Evolutionary conservation across 2,888 invertebrate genomes (phyloP).

Genomic region (Volucella bombylans): DNA sequence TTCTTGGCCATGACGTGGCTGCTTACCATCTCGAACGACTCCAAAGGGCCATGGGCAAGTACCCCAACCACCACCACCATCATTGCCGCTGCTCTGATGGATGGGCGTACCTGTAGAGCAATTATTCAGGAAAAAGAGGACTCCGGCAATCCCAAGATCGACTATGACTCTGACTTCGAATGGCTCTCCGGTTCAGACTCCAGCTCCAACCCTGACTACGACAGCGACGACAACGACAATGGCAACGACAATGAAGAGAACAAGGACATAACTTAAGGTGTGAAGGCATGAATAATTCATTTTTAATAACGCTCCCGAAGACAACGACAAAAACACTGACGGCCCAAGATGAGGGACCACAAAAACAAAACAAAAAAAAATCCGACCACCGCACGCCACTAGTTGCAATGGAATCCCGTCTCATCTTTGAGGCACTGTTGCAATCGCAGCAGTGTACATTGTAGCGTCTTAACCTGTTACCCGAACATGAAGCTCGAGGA

Average conservation of each 20-base stretch:
- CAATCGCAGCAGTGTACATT: slow-evolving; percentile 32
- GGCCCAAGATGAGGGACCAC: slow-evolving; percentile 14
- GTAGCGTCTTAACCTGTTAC: slow-evolving; percentile 60
- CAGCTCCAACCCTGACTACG: slow-evolving; percentile 23
- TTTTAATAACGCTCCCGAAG: slow-evolving; percentile 71
- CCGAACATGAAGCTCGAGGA: slow-evolving; percentile 25
- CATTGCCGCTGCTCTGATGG: slow-evolving; percentile 40
- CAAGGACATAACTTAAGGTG: slow-evolving; percentile 79
- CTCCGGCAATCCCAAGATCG: neutral
- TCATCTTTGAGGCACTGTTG: slow-evolving; percentile 37
- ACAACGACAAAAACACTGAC: slow-evolving; percentile 37
- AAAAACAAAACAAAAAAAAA: slow-evolving; percentile 7
- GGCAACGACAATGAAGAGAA: slow-evolving; percentile 75
- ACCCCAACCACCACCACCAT: slow-evolving; percentile 1
- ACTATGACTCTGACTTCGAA: slow-evolving; percentile 16
- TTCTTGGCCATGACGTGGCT: slow-evolving; percentile 7
- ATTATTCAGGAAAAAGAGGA: slow-evolving; percentile 52
- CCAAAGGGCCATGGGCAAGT: slow-evolving; percentile 3
- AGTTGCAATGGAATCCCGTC: neutral
- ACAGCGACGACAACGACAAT: slow-evolving; percentile 38
- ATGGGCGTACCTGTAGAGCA: slow-evolving; percentile 63
- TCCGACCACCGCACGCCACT: slow-evolving; percentile 1
- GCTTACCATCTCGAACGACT: neutral
- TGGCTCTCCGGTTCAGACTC: no score
- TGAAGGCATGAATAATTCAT: slow-evolving; percentile 75